Evolutionary conservation across 2,797 vertebrate species (phyloP).

Genomic region (Geotrypetes seraphini): DNA sequence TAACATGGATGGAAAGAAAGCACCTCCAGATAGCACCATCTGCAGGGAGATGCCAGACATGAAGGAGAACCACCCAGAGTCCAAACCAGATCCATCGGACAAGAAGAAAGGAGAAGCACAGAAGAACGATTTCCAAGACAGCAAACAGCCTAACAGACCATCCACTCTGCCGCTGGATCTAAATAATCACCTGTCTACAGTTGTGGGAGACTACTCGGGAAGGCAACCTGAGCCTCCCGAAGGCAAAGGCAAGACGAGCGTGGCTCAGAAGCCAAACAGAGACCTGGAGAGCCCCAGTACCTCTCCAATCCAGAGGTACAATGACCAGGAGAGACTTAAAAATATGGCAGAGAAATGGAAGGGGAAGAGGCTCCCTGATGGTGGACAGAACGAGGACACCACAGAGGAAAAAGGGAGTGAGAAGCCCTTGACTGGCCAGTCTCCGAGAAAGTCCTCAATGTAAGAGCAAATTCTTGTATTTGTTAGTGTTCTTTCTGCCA

Average conservation of each 20-base stretch:
- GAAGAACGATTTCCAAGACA: conserved; percentile 34
- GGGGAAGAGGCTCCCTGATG: conserved; percentile 51
- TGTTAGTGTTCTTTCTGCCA: too few relatives aligned
- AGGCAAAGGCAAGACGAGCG: neutral
- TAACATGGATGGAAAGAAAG: conserved; percentile 3
- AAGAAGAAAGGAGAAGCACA: conserved; percentile 34
- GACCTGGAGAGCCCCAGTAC: conserved; percentile 31
- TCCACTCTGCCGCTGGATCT: conserved; percentile 55
- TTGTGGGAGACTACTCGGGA: conserved; percentile 4
- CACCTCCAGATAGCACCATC: neutral
- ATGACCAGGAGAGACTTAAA: conserved; percentile 53
- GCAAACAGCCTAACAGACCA: conserved; percentile 48
- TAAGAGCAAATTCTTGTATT: conserved; percentile 19
- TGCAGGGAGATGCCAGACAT: neutral
- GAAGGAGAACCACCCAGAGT: neutral
- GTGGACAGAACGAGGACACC: conserved; percentile 21
- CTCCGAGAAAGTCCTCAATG: conserved; percentile 23
- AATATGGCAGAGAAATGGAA: conserved; percentile 74
- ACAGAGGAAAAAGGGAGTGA: neutral
- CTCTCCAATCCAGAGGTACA: conserved; percentile 56
- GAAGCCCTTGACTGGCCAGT: neutral
- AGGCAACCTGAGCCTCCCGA: conserved; percentile 18
- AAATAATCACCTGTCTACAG: neutral
- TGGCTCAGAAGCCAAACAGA: conserved; percentile 6
- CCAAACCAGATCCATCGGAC: accelerated